Base-by-base conservation (phyloP, 2,888 invertebrate species). In the Conops quadrifasciatus region DNA sequence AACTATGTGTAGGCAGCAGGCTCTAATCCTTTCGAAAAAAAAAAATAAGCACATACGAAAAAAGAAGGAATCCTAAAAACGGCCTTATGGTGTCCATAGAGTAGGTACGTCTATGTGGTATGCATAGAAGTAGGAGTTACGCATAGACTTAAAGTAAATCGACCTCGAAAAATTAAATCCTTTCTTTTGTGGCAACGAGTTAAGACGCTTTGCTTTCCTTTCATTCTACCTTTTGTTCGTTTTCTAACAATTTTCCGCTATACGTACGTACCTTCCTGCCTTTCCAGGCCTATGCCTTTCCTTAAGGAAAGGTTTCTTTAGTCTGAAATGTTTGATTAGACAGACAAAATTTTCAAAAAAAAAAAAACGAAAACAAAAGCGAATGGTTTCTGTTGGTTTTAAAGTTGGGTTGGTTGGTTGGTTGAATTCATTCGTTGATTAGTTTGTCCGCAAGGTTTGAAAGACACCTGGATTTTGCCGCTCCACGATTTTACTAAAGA, bases 201-300 rank as follows among this genome's bases (percentile, higher is more conserved):
- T 62, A 62, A 62, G 62, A 62, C 16, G 62, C 36, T 62, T 62
- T 62, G n/a, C 21, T 36, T 16, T 7, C 24, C 53, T 53, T 53
- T 53, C 36, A 30, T 36, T 45, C 24, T 62, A 16, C 15, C 28
- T 58, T 58, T 24, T 21, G 15, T 11, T 21, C 58, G 21, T 26
- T 24, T 28, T 16, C 24, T 26, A 15, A 24, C 28, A 45, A 45
- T 62, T 45, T 45, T 45, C 21, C 19, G 62, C 45, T 62, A 36
- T 4, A n/a, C 36, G n/a, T n/a, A n/a, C n/a, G n/a, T n/a, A n/a
- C 36, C 9, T 36, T 36, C 5, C 36, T 36, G 36, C 53, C 4
- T 51, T 21, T 51, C 51, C 47, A 45, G n/a, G n/a, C n/a, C 9
- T 36, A 7, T 7, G 36, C 9, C 9, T 36, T 36, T 36, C 36